Base-by-base conservation (phyloP, 2,888 invertebrate species). In the Cylloceria caligata region DNA sequence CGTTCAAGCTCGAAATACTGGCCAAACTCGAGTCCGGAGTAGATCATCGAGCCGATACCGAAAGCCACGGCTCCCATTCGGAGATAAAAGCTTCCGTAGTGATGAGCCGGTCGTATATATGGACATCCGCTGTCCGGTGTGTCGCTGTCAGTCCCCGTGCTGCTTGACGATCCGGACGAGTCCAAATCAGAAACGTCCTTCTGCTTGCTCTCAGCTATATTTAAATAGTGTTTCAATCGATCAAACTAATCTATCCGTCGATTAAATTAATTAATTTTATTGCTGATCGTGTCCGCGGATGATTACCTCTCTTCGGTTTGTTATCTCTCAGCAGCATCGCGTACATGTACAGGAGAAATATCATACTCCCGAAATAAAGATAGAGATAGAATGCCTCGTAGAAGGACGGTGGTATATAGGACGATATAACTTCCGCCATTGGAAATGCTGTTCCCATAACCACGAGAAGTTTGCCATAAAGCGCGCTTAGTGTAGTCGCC, bases 41-140 rank as follows among this genome's bases (percentile, higher is more conserved):
- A 98, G 85, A 99, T 98, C 98, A 99, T 98, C 87, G 98, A 98
- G 34, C 98, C 98, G 88, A 99, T 97, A 11, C 99, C 99, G 92
- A 99, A 99, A 5, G 98, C 99, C 86, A 98, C 98, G 82, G 98
- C 98, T 21, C 98, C 98, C 96, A 98, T 97, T 87, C 98, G 94
- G 81, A 98, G 94, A 93, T 98, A 98, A 93, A 98, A 98, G 93
- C 98, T 98, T 68, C 98, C 98, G 89, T 97, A 98, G 92, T 98
- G 97, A 87, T 97, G 96, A 2, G 88, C 86, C 82, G 94, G 94
- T 76, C 94, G 94, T 13, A 92, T 90, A 80, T 91, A 88, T 49
- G 90, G 85, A 81, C 85, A 91, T 76, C 88, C 88, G 80, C 87
- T 83, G 45, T 91, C 92, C 60, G 88, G 88, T 11, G 85, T 84